Evolutionary conservation across 2,113 vertebrate species (phyloP).

Genomic region (Microtus montanus): DNA sequence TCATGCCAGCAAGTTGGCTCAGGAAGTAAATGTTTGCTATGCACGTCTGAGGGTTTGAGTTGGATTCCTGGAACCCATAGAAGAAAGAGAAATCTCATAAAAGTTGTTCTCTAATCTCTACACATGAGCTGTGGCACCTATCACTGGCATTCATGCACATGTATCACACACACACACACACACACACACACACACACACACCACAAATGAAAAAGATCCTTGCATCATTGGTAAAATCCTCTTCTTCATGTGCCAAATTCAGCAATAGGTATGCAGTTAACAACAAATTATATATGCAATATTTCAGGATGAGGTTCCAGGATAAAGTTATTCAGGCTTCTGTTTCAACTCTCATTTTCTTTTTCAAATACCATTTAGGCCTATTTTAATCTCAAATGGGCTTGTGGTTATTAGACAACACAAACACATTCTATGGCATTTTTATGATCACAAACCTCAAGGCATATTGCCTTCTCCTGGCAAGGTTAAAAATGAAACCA

Average conservation of each 20-base stretch:
- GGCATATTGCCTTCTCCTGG: neutral
- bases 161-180: neutral
- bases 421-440: neutral
- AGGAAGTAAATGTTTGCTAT: neutral
- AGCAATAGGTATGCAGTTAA: neutral
- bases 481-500: neutral
- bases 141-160: neutral
- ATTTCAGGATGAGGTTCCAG: neutral
- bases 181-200: neutral
- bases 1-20: neutral
- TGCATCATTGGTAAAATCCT: neutral
- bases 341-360: slow-evolving; percentile 10
- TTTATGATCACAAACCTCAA: slow-evolving; percentile 14
- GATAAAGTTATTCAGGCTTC: neutral
- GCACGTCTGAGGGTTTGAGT: neutral
- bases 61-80: neutral
- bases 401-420: neutral
- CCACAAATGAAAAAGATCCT: neutral
- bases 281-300: neutral
- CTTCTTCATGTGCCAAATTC: neutral
- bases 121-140: neutral
- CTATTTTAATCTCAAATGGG: neutral
- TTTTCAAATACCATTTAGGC: neutral
- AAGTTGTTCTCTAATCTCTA: neutral
- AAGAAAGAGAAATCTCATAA: neutral